Evolutionary conservation across 2,888 invertebrate species (phyloP), one percentile per base, ranked within the genome.

Genomic region (Anorthoa munda): DNA sequence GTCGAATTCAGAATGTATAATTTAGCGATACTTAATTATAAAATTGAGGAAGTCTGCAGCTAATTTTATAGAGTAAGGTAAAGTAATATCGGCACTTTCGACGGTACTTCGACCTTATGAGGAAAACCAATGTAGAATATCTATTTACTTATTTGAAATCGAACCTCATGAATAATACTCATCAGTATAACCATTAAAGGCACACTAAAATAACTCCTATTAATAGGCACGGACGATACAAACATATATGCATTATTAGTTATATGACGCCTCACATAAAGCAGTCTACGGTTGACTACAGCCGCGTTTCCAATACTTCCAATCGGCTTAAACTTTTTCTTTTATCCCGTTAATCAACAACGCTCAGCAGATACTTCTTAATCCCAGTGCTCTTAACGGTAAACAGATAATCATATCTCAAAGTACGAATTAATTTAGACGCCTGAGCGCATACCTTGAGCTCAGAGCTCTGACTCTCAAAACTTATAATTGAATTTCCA

Each of bases 401-500:
- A 83, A 83, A 85, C 70, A 86, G 87, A 87, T 89, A 88, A 90
- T 90, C 88, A 88, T 89, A 87, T 89, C 88, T 89, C 86, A 87
- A 88, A 87, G 88, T 90, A 87, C 78, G 88, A 92, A 91, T 92
- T 91, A 92, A 92, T 91, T 90, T 88, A 86, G 88, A 84, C 89
- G 88, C 86, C 85, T 73, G 86, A 90, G 92, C 90, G 92, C 89
- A 90, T 89, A 90, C 89, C 90, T 90, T 85, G 85, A 90, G 89
- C 87, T 88, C 86, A 84, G 84, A 86, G 82, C 77, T 88, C 87
- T 84, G 87, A 86, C 89, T 90, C 91, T 90, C 91, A 87, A 92
- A 93, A 93, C 92, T 93, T 93, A 92, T 93, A 93, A 93, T 93
- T 93, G 92, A 93, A 93, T 93, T 89, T 89, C 87, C 86, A 92